Base-by-base conservation (phyloP, 2,113 vertebrate species). In the Gymnogyps californianus region DNA sequence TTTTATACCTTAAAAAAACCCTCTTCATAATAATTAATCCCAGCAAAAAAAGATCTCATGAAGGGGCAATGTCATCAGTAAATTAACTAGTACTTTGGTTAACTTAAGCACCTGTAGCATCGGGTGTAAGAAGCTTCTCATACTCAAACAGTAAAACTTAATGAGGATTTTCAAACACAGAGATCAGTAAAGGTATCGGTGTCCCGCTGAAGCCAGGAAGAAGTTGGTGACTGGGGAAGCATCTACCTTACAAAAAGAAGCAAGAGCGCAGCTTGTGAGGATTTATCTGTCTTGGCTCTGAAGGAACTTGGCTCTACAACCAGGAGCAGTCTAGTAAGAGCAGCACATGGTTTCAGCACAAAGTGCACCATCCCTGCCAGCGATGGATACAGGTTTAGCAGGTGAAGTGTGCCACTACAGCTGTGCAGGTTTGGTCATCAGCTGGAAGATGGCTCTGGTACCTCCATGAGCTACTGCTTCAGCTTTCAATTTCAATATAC, bases 61-160 rank as follows among this genome's bases (percentile, higher is more conserved):
- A 80, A 34, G 16, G 26, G 31, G 7, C 38, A 62, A 44, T 4
- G 21, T 11, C 18, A 58, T 38, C 55, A 64, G 49, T 29, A 58
- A 79, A 58, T 44, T 11, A 40, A 9, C 21, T 22, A 44, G 8
- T 13, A 46, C 29, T 36, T 9, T 28, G 34, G 14, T 61, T 49
- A 78, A 67, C 52, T 29, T 29, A 29, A 83, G 34, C 62, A 40
- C 29, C 28, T 57, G 20, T 15, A 47, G 28, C 42, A 47, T 21
- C 1, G 0, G 11, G 10, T 11, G 0, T 8, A 28, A 74, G 40
- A 20, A 67, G 22, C 29, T 71, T 44, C 61, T 61, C 1, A 1
- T 42, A 36, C 16, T 61, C 42, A 34, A 69, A 52, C 6, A 25
- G 36, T 34, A 46, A 16, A 51, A 67, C 29, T 40, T 15, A 2